A percentile compares a stretch with the other conserved stretches of the same genome.
phyloP scores from a whole-genome alignment of 1,140 invertebrate genomes.

The Scaptomyza graminum region DNA sequence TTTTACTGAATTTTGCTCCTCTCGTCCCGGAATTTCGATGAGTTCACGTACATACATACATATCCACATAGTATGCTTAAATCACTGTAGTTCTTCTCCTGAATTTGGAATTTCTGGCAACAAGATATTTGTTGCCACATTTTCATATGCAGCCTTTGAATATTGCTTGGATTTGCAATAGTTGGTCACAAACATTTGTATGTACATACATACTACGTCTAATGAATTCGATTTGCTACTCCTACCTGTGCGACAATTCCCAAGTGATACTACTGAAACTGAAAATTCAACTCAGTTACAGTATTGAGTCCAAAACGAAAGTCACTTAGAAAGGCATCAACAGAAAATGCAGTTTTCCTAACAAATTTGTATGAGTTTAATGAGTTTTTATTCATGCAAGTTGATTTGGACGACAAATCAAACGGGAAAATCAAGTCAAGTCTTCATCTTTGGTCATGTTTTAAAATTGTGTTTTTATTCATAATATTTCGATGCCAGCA shows the following conservation, averaged over 20 bases:
- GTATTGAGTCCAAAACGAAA: not conserved
- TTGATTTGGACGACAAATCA: no score
- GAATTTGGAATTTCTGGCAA: no score
- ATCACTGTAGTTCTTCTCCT: not conserved
- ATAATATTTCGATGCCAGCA: no score
- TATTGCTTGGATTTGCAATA: not conserved
- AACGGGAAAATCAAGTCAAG: no score
- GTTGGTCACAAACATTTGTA: no score
- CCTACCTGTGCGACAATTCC: not conserved
- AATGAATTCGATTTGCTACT: not conserved
- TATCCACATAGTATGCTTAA: not conserved
- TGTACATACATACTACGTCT: not conserved
- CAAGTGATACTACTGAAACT: not conserved
- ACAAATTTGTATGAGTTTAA: not conserved
- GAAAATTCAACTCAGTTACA: not conserved
- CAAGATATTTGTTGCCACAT: not conserved
- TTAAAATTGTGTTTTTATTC: no score
- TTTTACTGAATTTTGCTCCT: not conserved
- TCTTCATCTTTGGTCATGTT: no score
- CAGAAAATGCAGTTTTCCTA: no score
- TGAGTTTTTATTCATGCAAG: not conserved
- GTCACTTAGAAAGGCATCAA: no score
- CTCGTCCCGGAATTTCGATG: not conserved
- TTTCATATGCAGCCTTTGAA: constrained; percentile 5
- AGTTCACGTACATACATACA: not conserved